phyloP scores from a whole-genome alignment of 2,797 vertebrate species.

The Artibeus jamaicensis region DNA sequence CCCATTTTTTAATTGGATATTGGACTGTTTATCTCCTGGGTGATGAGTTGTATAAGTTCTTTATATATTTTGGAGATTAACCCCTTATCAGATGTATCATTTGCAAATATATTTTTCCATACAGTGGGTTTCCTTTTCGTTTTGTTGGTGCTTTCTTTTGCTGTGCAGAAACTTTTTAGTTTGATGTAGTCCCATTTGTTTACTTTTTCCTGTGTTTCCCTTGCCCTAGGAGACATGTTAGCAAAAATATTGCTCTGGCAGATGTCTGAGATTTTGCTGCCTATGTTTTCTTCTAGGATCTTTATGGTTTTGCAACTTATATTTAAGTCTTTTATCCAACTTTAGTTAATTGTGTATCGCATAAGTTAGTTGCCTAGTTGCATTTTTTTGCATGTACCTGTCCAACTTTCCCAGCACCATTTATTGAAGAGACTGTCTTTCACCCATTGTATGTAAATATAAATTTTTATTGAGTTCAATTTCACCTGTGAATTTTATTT shows the following conservation, averaged over 20 bases:
- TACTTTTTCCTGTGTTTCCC: neutral
- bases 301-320: no score
- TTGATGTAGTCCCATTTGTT: neutral
- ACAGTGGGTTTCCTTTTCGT: neutral
- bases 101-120: neutral
- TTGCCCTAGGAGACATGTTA: no score
- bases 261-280: no score
- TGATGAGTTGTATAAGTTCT: neutral
- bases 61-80: neutral
- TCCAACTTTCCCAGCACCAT: no score
- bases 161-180: neutral
- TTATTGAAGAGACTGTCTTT: no score
- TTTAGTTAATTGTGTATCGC: no score
- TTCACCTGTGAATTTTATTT: conserved; percentile 42
- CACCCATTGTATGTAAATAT: no score
- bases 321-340: no score
- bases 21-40: neutral
- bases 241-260: no score
- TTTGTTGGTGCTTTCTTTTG: neutral
- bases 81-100: neutral
- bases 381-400: no score
- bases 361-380: no score
- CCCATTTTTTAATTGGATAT: neutral
- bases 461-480: neutral
- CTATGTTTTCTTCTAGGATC: no score